These are phyloP conservation scores for Decapterus maruadsi DNA, from an alignment of 2,797 vertebrate genomes.

Conservation along the genomic window DNA sequence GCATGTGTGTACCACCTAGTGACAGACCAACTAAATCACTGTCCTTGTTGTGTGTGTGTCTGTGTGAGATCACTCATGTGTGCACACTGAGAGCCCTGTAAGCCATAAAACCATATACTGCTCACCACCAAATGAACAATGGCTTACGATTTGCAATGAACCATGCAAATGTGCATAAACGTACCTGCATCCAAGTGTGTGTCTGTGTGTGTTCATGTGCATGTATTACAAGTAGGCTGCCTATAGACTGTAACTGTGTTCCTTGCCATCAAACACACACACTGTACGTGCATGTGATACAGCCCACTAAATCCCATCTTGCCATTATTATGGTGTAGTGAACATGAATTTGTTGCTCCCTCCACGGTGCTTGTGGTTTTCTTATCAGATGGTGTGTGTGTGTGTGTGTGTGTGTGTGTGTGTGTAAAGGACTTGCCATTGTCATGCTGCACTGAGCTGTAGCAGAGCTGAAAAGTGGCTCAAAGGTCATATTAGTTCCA, in stretches of 20 bases:
- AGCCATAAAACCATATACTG: constrained; percentile 41
- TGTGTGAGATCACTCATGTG: constrained; percentile 12
- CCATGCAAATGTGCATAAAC: not conserved
- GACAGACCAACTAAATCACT: constrained; percentile 43
- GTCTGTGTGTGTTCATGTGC: not conserved
- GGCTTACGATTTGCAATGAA: constrained; percentile 36
- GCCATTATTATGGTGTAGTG: constrained; percentile 18
- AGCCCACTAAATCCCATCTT: constrained; percentile 31
- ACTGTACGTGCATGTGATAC: not conserved
- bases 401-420: no score
- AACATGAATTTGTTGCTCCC: constrained; percentile 13
- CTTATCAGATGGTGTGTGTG: not conserved
- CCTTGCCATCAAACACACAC: no score
- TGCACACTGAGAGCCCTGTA: constrained; percentile 23
- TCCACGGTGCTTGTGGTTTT: no score
- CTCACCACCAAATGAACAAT: constrained; percentile 18
- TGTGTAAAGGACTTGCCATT: constrained; percentile 58
- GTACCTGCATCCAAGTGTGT: not conserved
- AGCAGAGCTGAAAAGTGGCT: constrained; percentile 45
- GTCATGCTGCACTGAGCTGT: constrained; percentile 63
- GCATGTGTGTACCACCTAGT: not conserved
- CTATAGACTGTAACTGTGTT: no score
- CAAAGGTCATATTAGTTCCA: constrained; percentile 74
- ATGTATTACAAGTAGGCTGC: no score
- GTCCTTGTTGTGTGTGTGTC: constrained; percentile 24